phyloP scores from a whole-genome alignment of 2,888 invertebrate genomes.

The Coleophora deauratella region DNA sequence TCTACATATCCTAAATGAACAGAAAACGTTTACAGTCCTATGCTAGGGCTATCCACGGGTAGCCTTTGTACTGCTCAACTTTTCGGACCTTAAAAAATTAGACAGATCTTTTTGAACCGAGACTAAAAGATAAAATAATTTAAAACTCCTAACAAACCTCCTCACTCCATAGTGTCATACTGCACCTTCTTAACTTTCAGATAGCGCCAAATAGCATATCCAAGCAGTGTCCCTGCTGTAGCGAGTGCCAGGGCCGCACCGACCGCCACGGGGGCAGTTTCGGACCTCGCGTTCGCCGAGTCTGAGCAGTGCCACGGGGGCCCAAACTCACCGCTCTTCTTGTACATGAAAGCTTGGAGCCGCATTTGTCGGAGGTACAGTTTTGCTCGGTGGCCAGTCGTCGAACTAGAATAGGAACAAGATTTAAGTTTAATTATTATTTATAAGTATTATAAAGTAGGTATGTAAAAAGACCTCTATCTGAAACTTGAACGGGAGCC shows the following conservation, averaged over 20 bases:
- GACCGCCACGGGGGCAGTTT: constrained; percentile 79
- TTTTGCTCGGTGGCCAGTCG: constrained; percentile 71
- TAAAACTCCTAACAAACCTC: constrained; percentile 10
- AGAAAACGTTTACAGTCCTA: too few relatives aligned
- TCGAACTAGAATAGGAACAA: constrained; percentile 30
- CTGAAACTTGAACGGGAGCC: too few relatives aligned
- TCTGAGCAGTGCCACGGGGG: constrained; percentile 79
- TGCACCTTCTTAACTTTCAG: constrained; percentile 92
- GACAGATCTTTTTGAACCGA: too few relatives aligned
- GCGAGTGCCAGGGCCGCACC: constrained; percentile 84
- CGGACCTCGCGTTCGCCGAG: constrained; percentile 75
- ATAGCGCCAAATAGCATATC: constrained; percentile 90
- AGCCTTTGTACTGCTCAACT: too few relatives aligned
- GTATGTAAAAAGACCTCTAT: too few relatives aligned
- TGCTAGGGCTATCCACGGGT: too few relatives aligned
- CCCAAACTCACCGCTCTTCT: constrained; percentile 81
- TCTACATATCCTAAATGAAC: too few relatives aligned
- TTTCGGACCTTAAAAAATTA: too few relatives aligned
- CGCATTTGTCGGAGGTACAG: constrained; percentile 80
- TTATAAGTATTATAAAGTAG: too few relatives aligned
- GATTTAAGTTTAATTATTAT: background rate
- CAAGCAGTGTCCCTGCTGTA: constrained; percentile 85
- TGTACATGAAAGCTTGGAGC: constrained; percentile 92
- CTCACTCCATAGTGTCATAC: constrained; percentile 91
- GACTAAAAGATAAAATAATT: too few relatives aligned